These are phyloP conservation scores for Himalopsyche japonica DNA, from an alignment of 2,888 invertebrate species.

Conservation along the genomic window DNA sequence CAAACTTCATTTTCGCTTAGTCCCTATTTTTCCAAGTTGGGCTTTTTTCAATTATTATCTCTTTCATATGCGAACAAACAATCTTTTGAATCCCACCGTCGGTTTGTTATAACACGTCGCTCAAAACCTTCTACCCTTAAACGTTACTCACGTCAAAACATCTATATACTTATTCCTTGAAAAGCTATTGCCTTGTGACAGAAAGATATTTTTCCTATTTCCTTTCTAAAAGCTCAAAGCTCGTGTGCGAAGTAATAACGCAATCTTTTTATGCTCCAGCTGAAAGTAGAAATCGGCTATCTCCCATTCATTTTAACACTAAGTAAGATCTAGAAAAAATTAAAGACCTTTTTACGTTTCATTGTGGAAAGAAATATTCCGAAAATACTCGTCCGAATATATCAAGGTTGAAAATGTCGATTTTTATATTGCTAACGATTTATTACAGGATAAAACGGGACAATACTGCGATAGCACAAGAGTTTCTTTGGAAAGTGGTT, in stretches of 20 bases:
- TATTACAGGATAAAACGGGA: no score
- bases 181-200: neutral
- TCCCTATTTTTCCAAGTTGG: no score
- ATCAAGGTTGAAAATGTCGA: no score
- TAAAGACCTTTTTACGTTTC: no score
- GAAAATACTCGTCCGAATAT: no score
- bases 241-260: neutral
- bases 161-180: neutral
- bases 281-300: neutral
- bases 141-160: neutral
- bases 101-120: neutral
- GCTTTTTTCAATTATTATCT: neutral
- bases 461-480: no score
- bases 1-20: no score
- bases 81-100: neutral
- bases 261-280: neutral
- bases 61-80: neutral
- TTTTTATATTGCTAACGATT: no score
- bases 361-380: no score
- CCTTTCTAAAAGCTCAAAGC: neutral
- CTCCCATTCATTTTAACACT: neutral
- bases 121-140: neutral
- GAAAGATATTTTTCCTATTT: neutral
- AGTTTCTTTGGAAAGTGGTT: no score
- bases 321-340: neutral